Evolutionary conservation across 2,113 vertebrate species (phyloP).

Genomic region (Pelusios castaneus): DNA sequence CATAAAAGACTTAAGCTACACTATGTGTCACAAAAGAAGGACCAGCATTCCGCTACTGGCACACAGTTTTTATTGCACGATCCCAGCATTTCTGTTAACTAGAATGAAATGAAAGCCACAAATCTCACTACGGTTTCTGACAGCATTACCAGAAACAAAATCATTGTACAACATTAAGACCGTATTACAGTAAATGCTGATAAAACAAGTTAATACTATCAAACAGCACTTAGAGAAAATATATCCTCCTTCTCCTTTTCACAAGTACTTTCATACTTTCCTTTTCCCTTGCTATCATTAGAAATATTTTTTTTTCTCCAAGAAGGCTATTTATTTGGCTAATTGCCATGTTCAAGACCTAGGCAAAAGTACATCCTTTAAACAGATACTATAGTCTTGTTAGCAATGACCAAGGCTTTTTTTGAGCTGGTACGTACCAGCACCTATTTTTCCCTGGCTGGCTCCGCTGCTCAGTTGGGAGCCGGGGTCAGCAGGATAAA

Average conservation of each 20-base stretch:
- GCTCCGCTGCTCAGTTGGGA: too few species aligned
- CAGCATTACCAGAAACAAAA: slow-evolving; percentile 60
- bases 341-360: slow-evolving; percentile 45
- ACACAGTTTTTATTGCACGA: background rate
- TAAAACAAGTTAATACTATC: slow-evolving; percentile 64
- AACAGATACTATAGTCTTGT: slow-evolving; percentile 30
- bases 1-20: background rate
- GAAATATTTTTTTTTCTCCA: slow-evolving; percentile 49
- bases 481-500: too few species aligned
- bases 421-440: too few species aligned
- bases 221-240: slow-evolving; percentile 53
- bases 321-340: slow-evolving; percentile 33
- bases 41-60: background rate
- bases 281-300: slow-evolving; percentile 58
- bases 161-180: slow-evolving; percentile 60
- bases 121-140: slow-evolving; percentile 44
- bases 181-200: slow-evolving; percentile 64
- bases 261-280: slow-evolving; percentile 26
- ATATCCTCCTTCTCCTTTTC: slow-evolving; percentile 31
- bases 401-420: slow-evolving; percentile 37
- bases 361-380: slow-evolving; percentile 36
- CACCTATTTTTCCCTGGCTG: too few species aligned
- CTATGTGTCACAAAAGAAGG: background rate
- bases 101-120: slow-evolving; percentile 35
- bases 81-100: slow-evolving; percentile 25